Base-by-base conservation (phyloP, 1,140 invertebrate genomes). In the Micrasema minimum region DNA sequence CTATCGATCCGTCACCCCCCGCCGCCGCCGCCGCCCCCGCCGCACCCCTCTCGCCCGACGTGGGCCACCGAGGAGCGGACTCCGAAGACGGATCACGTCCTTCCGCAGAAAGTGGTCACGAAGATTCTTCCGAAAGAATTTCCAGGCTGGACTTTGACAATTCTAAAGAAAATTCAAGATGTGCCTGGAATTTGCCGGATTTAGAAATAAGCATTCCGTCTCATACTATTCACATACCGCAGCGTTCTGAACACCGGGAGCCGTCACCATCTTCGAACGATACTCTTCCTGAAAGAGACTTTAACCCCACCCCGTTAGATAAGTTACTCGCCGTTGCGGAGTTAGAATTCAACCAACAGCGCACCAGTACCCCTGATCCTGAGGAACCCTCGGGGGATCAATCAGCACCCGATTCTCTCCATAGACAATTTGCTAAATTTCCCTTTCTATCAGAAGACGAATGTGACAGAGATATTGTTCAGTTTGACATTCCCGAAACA, bases 291-390 rank as follows among this genome's bases (percentile, higher is more conserved):
- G 69, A 67, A 9, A 38, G 50, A 43, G 66, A 78, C 77, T 79
- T 79, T 78, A 79, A 81, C 77, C 72, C 76, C 12, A 83, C 78
- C 26, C 81, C 83, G 74, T 82, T 88, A 65, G 86, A 87, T 76
- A 87, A 85, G 77, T 79, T 87, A 65, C 82, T 88, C 31, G 87
- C 87, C 10, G 87, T 87, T 61, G 85, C 86, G 37, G 86, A 87
- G 77, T 79, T 87, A 51, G 85, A 87, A 78, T 86, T 87, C 75
- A 82, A 81, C 74, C 82, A 81, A 75, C 80, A 79, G 76, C 80
- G 77, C 74, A 31, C 41, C 6, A 9, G 11, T 23, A 31, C 41
- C 14, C 80, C 77, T 38, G 77, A 78, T 72, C 31, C 23, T 9
- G 69, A 71, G 22, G 50, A 68, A 18, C 26, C 46, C 2, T 31